These are phyloP conservation scores for Scatophagus argus DNA, from an alignment of 2,113 vertebrate species.

Conservation along the genomic window DNA sequence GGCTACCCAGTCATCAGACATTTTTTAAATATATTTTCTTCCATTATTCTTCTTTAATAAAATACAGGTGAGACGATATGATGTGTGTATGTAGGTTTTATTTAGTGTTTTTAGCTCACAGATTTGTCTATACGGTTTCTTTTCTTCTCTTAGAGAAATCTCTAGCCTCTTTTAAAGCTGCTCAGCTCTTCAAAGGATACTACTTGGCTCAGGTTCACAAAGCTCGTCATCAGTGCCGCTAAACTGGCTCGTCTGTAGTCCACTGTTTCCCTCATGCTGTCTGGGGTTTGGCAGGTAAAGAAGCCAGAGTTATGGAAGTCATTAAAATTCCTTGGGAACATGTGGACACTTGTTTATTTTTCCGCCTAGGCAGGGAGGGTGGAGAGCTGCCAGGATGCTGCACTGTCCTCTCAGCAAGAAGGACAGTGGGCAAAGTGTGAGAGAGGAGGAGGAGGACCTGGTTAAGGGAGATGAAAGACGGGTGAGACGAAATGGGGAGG, in stretches of 20 bases:
- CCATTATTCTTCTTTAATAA: not conserved
- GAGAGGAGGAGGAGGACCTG: constrained; percentile 36
- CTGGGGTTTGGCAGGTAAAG: constrained; percentile 82
- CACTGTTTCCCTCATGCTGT: constrained; percentile 44
- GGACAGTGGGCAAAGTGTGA: constrained; percentile 37
- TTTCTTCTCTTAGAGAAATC: not conserved
- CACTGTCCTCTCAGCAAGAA: constrained; percentile 62
- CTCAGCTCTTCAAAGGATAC: constrained; percentile 30
- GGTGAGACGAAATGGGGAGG: constrained; percentile 13
- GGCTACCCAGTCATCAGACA: not conserved
- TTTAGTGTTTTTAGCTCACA: not conserved
- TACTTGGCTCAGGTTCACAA: constrained; percentile 46
- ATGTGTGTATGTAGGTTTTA: not conserved
- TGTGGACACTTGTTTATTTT: constrained; percentile 85
- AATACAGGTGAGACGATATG: not conserved
- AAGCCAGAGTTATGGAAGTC: constrained; percentile 84
- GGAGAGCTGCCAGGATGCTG: constrained; percentile 66
- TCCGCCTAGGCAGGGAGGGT: constrained; percentile 69
- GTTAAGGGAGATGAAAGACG: constrained; percentile 54
- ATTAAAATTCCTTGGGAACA: constrained; percentile 88
- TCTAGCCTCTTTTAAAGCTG: not conserved
- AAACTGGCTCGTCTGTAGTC: constrained; percentile 36
- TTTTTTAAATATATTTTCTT: not conserved
- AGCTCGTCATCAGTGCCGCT: constrained; percentile 52
- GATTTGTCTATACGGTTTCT: constrained; percentile 1